Conservation (phyloP, 1,140 invertebrate genomes). For the Ericerus pela region DNA sequence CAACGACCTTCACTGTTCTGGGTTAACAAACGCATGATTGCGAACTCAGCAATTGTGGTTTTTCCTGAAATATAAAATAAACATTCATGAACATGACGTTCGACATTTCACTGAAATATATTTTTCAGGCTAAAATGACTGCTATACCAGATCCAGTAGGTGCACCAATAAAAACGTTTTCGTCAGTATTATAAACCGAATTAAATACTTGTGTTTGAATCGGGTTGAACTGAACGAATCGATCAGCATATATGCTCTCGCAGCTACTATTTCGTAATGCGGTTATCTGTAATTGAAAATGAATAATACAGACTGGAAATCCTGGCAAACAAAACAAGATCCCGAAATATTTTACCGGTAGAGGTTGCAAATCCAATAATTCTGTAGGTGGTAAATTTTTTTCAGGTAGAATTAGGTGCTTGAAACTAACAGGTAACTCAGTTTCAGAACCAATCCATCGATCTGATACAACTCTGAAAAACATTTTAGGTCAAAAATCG, state of each 20-base stretch:
- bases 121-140: too few relatives aligned
- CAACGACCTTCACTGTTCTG: constrained; percentile 57
- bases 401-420: constrained; percentile 93
- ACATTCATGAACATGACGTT: too few relatives aligned
- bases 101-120: too few relatives aligned
- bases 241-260: constrained; percentile 70
- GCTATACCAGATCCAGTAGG: constrained; percentile 64
- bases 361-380: constrained; percentile 89
- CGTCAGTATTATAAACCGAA: constrained; percentile 94
- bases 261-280: constrained; percentile 69
- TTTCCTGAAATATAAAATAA: constrained; percentile 49
- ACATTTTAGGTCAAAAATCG: background rate
- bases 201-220: constrained; percentile 99
- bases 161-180: constrained; percentile 96
- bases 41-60: constrained; percentile 93
- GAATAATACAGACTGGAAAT: constrained; percentile 1
- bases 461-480: constrained; percentile 33
- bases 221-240: constrained; percentile 91
- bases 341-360: constrained; percentile 45
- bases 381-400: constrained; percentile 97
- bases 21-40: constrained; percentile 75
- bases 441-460: constrained; percentile 88
- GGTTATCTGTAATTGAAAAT: constrained; percentile 34
- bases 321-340: background rate
- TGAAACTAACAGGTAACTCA: constrained; percentile 90